Evolutionary conservation across 2,113 vertebrate species (phyloP).

Genomic region (Phasianus colchicus): DNA sequence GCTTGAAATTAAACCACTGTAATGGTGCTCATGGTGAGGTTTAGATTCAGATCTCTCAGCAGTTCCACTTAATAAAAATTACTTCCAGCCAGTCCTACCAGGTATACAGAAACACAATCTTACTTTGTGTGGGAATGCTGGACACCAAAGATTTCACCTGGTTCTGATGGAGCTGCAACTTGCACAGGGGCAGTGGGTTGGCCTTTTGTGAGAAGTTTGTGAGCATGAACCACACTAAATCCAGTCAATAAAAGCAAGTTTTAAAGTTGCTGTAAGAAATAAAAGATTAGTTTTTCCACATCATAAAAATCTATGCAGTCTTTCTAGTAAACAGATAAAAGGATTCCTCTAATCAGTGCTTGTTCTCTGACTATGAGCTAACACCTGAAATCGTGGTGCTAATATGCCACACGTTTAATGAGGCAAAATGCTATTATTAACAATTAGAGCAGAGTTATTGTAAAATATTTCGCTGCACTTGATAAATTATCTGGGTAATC

Average conservation of each 20-base stretch:
- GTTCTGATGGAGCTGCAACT: neutral
- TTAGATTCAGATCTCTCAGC: neutral
- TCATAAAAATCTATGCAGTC: neutral
- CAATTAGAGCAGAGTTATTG: slow-evolving; percentile 22
- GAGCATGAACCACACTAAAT: slow-evolving; percentile 2
- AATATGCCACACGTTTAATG: neutral
- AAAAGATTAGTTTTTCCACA: neutral
- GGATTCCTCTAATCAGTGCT: neutral
- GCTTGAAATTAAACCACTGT: neutral
- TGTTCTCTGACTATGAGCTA: neutral
- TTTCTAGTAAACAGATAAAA: neutral
- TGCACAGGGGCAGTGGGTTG: neutral
- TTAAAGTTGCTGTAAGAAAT: neutral
- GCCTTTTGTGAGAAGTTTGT: neutral
- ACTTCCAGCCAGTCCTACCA: neutral
- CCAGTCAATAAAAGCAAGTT: neutral
- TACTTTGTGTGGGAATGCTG: neutral
- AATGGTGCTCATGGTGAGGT: neutral
- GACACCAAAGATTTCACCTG: neutral
- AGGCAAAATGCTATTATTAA: slow-evolving; percentile 50
- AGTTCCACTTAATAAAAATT: slow-evolving; percentile 12
- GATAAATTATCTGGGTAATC: slow-evolving; percentile 4
- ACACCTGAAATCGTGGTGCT: neutral
- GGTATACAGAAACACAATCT: neutral
- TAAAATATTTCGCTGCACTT: slow-evolving; percentile 50